These are phyloP conservation scores for Neomonachus schauinslandi DNA, from an alignment of 2,113 vertebrate species.

Conservation along the genomic window DNA sequence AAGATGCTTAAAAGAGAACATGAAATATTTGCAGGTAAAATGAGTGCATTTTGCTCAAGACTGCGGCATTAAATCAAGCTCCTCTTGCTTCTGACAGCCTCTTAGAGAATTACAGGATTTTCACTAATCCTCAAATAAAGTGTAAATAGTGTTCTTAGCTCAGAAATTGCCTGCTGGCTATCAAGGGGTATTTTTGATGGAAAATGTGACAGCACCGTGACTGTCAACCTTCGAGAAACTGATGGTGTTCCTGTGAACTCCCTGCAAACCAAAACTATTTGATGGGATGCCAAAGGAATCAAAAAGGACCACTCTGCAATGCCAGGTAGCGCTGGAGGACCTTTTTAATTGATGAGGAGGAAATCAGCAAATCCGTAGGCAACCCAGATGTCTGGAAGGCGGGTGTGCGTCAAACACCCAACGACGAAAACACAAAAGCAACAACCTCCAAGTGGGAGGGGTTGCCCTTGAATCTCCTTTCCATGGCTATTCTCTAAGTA, in stretches of 20 bases:
- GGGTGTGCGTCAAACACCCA: background rate
- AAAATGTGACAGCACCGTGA: background rate
- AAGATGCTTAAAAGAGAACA: slow-evolving; percentile 40
- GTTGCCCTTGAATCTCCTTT: background rate
- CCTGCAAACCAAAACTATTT: background rate
- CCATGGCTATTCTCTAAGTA: accelerated
- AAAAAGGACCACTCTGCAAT: accelerated
- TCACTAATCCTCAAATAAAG: slow-evolving; percentile 85
- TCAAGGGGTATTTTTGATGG: background rate
- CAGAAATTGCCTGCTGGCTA: slow-evolving; percentile 73
- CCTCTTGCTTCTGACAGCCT: slow-evolving; percentile 80
- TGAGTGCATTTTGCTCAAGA: background rate
- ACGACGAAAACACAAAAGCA: background rate
- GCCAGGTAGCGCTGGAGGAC: too few species aligned
- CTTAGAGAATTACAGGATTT: slow-evolving; percentile 83
- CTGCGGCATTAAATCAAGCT: slow-evolving; percentile 74
- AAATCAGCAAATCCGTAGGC: background rate
- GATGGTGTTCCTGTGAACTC: background rate
- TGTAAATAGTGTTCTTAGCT: slow-evolving; percentile 77
- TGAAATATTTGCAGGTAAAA: slow-evolving; percentile 51
- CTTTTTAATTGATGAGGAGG: background rate
- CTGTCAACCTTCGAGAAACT: background rate
- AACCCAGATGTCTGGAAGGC: background rate
- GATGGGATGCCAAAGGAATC: background rate
- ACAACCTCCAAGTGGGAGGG: too few species aligned